These are phyloP conservation scores for Dicentrarchus labrax DNA, from an alignment of 2,113 vertebrate species.

Conservation along the genomic window DNA sequence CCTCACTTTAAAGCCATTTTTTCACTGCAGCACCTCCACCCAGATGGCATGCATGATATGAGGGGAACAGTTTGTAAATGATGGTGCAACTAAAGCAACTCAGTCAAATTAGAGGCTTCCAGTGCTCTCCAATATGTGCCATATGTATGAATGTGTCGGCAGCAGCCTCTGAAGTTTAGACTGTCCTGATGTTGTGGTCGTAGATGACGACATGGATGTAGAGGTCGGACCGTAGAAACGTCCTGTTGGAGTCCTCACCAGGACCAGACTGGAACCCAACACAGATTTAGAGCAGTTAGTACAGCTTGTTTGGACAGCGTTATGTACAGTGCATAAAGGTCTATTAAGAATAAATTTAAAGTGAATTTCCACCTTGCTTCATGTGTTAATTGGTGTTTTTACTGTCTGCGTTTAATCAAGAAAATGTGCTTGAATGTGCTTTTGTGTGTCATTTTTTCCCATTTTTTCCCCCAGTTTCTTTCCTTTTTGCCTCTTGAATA, in stretches of 20 bases:
- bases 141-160: slow-evolving; percentile 48
- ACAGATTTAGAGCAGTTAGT: slow-evolving; percentile 16
- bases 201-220: slow-evolving; percentile 88
- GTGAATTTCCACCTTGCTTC: neutral
- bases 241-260: slow-evolving; percentile 85
- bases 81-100: slow-evolving; percentile 54
- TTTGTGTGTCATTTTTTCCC: neutral
- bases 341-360: neutral
- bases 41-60: slow-evolving; percentile 73
- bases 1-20: slow-evolving; percentile 27
- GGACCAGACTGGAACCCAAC: slow-evolving; percentile 80
- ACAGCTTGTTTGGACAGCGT: neutral
- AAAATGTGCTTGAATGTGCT: neutral
- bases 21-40: slow-evolving; percentile 63
- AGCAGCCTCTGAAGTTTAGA: slow-evolving; percentile 56
- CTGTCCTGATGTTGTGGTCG: slow-evolving; percentile 85
- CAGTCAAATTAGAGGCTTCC: slow-evolving; percentile 73
- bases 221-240: slow-evolving; percentile 82
- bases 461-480: neutral
- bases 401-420: neutral
- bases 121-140: slow-evolving; percentile 37
- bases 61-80: slow-evolving; percentile 64
- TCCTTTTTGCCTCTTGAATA: neutral
- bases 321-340: neutral
- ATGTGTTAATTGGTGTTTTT: neutral